phyloP scores from a whole-genome alignment of 2,113 vertebrate species.

The Cynopterus brachyotis region DNA sequence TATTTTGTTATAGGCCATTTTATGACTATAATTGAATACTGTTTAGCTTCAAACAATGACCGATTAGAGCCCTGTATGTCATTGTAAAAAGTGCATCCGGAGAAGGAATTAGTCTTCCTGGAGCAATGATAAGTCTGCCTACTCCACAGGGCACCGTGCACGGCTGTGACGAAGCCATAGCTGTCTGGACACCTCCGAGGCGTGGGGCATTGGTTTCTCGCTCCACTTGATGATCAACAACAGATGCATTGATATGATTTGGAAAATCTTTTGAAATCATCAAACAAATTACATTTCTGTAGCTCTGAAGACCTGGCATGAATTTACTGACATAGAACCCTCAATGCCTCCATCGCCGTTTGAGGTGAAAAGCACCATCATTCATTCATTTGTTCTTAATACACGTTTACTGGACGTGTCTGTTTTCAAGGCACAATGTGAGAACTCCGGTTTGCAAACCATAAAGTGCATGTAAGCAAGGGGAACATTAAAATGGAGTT shows the following conservation, averaged over 20 bases:
- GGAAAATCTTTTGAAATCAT: slow-evolving; percentile 27
- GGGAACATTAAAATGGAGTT: background rate
- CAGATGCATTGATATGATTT: background rate
- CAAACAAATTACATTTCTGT: background rate
- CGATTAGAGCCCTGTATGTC: fast-evolving
- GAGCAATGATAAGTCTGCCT: background rate
- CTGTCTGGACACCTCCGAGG: slow-evolving; percentile 16
- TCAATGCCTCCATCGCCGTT: background rate
- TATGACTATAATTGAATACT: background rate
- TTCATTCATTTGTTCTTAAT: background rate
- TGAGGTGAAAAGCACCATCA: background rate
- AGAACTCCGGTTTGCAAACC: background rate
- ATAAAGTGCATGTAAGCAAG: background rate
- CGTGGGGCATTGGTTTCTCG: background rate
- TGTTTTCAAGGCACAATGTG: background rate
- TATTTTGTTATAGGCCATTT: background rate
- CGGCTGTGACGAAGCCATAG: background rate
- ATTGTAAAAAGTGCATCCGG: background rate
- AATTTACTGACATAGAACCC: background rate
- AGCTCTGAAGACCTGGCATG: slow-evolving; percentile 19
- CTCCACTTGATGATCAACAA: slow-evolving; percentile 36
- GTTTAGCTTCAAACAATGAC: background rate
- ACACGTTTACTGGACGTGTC: background rate
- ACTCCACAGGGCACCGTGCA: fast-evolving
- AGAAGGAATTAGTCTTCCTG: background rate